Evolutionary conservation across 2,888 invertebrate genomes (phyloP), one percentile per base, ranked within the genome.

Genomic region (Mimas tiliae): DNA sequence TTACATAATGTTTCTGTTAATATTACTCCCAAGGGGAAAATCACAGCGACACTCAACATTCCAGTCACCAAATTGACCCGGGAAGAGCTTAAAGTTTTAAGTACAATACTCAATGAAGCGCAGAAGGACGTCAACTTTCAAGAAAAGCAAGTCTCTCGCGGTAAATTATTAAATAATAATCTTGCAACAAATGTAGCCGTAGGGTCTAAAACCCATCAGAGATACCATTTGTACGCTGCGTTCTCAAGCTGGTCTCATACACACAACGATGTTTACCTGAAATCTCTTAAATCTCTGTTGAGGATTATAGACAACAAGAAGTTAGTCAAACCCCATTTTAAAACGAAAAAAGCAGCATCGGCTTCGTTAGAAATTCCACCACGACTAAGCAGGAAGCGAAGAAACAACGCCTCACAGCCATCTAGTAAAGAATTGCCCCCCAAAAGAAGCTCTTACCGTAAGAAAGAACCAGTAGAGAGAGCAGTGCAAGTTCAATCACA

Each of bases 1-100:
- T 78, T 77, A 64, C 72, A 74, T 63, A 68, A 78, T 66, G 70
- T 77, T 42, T 69, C 68, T 9, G 68, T 79, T 1, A 71, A 68
- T 12, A 68, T 78, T 21, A 72, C 75, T 33, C 14, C 14, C 2
- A 33, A 67, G 2, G 45, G 21, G 14, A 50, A 64, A 62, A 33
- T 67, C 9, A 48, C 19, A 6, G 52, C 58, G 16, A 12, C 62
- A 21, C 50, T 67, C 6, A 48, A 47, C 19, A 12, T n/a, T 1
- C 48, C 50, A 45, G 38, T 50, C 12, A 62, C 27, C n/a, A 19
- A 16, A 12, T 52, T 67, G 52, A 12, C 51, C 3, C 14, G 34
- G 3, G 51, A 47, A 11, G 67, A 67, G 21, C 21, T 67, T 8
- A 14, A 51, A 52, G 62, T 33, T n/a, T 45, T 67, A 21, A 47